These are phyloP conservation scores for Platorchestia sp. DNA, from an alignment of 1,140 invertebrate genomes.

Conservation along the genomic window DNA sequence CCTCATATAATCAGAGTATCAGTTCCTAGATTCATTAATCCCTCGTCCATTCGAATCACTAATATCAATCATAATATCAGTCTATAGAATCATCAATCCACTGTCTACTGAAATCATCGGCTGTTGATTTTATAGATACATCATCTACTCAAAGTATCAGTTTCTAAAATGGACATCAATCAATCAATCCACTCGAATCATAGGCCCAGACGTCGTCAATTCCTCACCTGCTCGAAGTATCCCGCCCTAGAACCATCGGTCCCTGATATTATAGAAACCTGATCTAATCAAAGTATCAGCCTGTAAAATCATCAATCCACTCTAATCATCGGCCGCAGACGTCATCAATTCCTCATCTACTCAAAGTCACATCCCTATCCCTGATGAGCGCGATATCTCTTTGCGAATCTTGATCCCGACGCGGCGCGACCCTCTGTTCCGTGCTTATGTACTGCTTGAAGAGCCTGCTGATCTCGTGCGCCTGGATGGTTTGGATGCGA, in stretches of 20 bases:
- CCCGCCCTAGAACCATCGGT: too few species aligned
- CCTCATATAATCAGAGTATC: too few species aligned
- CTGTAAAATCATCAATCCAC: too few species aligned
- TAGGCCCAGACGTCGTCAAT: not conserved
- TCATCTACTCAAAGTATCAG: not conserved
- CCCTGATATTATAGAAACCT: too few species aligned
- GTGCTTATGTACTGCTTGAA: conserved; percentile 96
- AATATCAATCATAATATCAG: not conserved
- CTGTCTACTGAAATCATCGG: too few species aligned
- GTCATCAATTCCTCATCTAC: not conserved
- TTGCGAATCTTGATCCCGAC: conserved; percentile 59
- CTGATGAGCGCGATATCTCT: conserved; percentile 64
- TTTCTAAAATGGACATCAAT: not conserved
- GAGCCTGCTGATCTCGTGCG: conserved; percentile 93
- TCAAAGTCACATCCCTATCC: conserved; percentile 34
- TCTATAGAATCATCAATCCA: not conserved
- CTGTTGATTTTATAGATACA: too few species aligned
- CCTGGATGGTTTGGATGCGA: conserved; percentile 95
- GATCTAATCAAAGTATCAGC: too few species aligned
- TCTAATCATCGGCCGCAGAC: too few species aligned
- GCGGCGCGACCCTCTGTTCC: conserved; percentile 74
- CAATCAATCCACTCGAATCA: not conserved
- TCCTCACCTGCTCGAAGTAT: not conserved
- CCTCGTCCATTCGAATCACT: not conserved
- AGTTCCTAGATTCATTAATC: not conserved